phyloP scores from a whole-genome alignment of 2,113 vertebrate species.

The Chaetorhynchus papuensis region DNA sequence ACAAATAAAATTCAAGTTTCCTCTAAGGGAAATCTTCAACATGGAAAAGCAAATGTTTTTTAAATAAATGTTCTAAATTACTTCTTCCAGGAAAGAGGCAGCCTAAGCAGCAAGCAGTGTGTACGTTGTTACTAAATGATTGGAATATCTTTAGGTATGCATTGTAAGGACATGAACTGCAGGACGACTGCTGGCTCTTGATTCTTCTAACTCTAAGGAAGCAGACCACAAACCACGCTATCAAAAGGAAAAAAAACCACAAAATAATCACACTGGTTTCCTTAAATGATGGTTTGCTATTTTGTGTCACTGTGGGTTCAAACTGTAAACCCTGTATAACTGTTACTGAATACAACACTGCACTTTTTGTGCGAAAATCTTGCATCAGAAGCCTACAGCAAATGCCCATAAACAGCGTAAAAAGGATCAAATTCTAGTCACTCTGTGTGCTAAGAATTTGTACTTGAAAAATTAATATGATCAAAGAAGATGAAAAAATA shows the following conservation, averaged over 20 bases:
- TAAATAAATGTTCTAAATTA: neutral
- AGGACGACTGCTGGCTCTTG: neutral
- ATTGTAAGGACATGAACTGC: neutral
- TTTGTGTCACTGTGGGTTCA: neutral
- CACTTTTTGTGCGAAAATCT: neutral
- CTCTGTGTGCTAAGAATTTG: neutral
- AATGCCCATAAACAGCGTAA: neutral
- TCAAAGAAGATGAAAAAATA: neutral
- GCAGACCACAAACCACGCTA: constrained; percentile 32
- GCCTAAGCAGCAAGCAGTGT: neutral
- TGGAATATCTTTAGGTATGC: neutral
- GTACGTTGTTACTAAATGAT: neutral
- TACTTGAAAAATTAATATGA: neutral
- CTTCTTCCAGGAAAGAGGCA: neutral
- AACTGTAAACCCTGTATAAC: neutral
- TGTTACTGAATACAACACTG: neutral
- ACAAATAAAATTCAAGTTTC: neutral
- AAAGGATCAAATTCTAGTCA: neutral
- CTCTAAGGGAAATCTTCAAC: neutral
- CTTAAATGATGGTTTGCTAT: neutral
- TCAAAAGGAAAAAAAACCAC: neutral
- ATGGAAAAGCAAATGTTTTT: neutral
- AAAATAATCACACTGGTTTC: neutral
- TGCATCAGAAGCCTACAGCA: neutral
- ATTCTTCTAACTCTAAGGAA: neutral